A percentile compares a stretch with the other conserved stretches of the same genome.
These are phyloP conservation scores for Lordiphosa andalusiaca DNA, from an alignment of 2,888 invertebrate species.

Conservation along the genomic window DNA sequence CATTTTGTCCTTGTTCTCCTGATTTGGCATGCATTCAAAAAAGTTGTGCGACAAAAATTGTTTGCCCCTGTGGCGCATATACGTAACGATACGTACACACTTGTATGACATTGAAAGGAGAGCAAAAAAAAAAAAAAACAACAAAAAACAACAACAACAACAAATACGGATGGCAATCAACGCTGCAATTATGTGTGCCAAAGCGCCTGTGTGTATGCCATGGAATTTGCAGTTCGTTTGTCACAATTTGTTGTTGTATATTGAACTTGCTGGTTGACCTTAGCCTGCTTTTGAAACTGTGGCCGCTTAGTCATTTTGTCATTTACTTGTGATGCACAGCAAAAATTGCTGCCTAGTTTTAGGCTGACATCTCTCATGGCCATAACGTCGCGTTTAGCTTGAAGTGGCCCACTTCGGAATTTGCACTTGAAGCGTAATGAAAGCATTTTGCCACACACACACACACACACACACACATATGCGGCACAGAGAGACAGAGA, in stretches of 20 bases:
- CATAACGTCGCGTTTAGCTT: constrained; percentile 39
- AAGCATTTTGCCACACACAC: constrained; percentile 62
- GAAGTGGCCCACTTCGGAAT: constrained; percentile 66
- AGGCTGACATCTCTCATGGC: constrained; percentile 43
- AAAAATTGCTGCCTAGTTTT: constrained; percentile 57
- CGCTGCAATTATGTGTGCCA: constrained; percentile 44
- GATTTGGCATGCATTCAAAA: constrained; percentile 66
- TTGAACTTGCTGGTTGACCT: constrained; percentile 69
- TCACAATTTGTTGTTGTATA: constrained; percentile 35
- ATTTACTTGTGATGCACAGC: constrained; percentile 42
- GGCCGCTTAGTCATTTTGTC: constrained; percentile 35
- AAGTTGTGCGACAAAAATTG: constrained; percentile 19
- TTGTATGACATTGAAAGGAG: constrained; percentile 65
- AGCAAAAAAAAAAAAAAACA: constrained; percentile 15
- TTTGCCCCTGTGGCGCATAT: constrained; percentile 6
- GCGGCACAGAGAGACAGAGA: constrained; percentile 1
- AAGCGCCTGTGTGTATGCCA: constrained; percentile 13
- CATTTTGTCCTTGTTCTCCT: constrained; percentile 26
- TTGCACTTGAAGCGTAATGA: constrained; percentile 70
- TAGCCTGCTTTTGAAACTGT: constrained; percentile 55
- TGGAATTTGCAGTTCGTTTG: constrained; percentile 5
- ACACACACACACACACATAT: constrained; percentile 14
- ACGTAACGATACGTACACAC: constrained; percentile 33
- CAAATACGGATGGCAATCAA: constrained; percentile 66
- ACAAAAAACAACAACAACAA: too few relatives aligned